Percentiles rank a stretch among this genome's conserved stretches.
Evolutionary conservation across 2,888 invertebrate genomes (phyloP).

Genomic region (Patella pellucida): DNA sequence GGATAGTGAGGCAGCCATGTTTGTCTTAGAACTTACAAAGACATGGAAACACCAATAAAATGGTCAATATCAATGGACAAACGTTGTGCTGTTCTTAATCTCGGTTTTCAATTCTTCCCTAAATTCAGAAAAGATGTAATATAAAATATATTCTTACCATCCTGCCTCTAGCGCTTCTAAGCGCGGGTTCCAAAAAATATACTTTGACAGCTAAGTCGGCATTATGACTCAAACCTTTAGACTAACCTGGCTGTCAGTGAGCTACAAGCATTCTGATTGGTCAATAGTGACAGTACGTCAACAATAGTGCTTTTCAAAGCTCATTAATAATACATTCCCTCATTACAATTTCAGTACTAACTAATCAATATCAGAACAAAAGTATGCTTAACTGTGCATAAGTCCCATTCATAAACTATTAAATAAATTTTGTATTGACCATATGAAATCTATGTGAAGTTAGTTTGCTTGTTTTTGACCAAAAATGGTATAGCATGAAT

Average conservation of each 20-base stretch:
- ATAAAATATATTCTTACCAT: constrained; percentile 29
- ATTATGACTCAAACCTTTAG: constrained; percentile 33
- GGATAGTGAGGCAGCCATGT: neutral
- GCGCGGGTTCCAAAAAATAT: constrained; percentile 27
- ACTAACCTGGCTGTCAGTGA: constrained; percentile 20
- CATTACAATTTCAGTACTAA: constrained; percentile 6
- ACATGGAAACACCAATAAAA: neutral
- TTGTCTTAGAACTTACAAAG: too few relatives aligned
- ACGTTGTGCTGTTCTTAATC: too few relatives aligned
- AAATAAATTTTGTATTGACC: too few relatives aligned
- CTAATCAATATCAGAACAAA: constrained; percentile 2
- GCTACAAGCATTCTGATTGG: constrained; percentile 9
- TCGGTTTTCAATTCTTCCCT: too few relatives aligned
- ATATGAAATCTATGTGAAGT: too few relatives aligned
- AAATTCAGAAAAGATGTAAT: neutral
- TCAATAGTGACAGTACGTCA: constrained; percentile 7
- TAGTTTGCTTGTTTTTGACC: too few relatives aligned
- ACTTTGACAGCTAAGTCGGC: constrained; percentile 32
- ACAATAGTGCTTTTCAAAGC: neutral
- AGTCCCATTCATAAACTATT: neutral
- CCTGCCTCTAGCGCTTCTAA: constrained; percentile 32
- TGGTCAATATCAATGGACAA: neutral
- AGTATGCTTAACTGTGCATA: neutral
- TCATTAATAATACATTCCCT: constrained; percentile 11
- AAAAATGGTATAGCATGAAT: too few relatives aligned